These are phyloP conservation scores for Cephonodes hylas DNA, from an alignment of 2,888 invertebrate genomes.

Conservation along the genomic window DNA sequence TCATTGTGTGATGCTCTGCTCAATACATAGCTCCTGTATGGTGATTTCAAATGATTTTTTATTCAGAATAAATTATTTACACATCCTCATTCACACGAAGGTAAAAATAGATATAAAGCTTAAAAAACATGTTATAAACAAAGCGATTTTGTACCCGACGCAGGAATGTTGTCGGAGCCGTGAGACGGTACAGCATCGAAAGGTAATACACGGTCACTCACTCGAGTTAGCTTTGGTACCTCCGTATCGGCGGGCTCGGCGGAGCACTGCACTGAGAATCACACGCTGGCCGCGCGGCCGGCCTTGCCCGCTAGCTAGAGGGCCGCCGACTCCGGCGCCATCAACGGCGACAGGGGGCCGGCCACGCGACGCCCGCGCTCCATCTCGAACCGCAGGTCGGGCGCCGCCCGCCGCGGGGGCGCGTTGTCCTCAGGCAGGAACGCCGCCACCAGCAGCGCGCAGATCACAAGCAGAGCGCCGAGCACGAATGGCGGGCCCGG, in stretches of 20 bases:
- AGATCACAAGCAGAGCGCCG: constrained; percentile 97
- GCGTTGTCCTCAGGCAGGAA: constrained; percentile 88
- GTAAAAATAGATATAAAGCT: constrained; percentile 56
- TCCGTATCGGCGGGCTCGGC: constrained; percentile 34
- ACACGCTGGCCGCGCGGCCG: constrained; percentile 73
- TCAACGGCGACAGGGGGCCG: constrained; percentile 89
- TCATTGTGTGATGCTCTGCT: constrained; percentile 40
- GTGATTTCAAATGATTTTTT: constrained; percentile 55
- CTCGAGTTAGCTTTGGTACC: constrained; percentile 59
- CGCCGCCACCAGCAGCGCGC: constrained; percentile 95
- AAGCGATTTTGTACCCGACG: constrained; percentile 49
- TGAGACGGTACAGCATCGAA: constrained; percentile 38
- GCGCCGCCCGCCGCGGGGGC: constrained; percentile 73
- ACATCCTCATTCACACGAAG: constrained; percentile 49
- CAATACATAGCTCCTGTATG: constrained; percentile 36
- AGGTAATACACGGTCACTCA: constrained; percentile 48
- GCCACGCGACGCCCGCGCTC: constrained; percentile 89
- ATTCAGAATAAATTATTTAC: constrained; percentile 56
- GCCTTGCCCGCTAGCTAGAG: constrained; percentile 81
- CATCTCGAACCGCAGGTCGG: constrained; percentile 91
- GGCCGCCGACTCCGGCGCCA: constrained; percentile 88
- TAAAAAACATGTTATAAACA: constrained; percentile 58
- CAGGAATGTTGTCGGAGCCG: constrained; percentile 49
- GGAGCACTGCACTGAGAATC: constrained; percentile 52
- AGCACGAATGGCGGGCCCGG: constrained; percentile 99